Evolutionary conservation across 2,797 vertebrate species (phyloP), one percentile per base, ranked within the genome.

Genomic region (Hybognathus amarus): DNA sequence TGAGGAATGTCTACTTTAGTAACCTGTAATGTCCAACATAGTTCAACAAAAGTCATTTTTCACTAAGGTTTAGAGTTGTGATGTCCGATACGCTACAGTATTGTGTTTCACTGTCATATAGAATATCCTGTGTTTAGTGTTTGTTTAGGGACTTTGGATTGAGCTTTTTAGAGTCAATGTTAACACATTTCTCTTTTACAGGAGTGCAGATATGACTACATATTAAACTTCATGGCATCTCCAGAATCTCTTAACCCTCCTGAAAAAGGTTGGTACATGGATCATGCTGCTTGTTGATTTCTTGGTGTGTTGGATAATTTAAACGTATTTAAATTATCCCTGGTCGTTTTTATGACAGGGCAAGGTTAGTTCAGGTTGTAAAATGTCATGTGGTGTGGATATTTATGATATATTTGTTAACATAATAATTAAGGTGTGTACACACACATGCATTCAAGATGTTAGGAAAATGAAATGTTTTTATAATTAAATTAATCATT

Each of bases 151-250:
- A 54, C 50, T 22, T 75, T 75, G 6, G 61, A 18, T 42, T 52
- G 27, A 54, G 50, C 45, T 36, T 15, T 66, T 50, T 50, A n/a
- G 27, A 66, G 33, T 6, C 24, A 13, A 40, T 27, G 12, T 47
- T 87, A 63, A 84, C 74, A 64, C 7, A n/a, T 66, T 56, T 83
- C 15, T 90, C 68, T 83, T 83, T 90, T 77, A 77, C 85, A 91
- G 87, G 69, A 83, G 82, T 54, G 69, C 87, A 84, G 87, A 90
- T 85, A 87, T 89, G 87, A 90, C 85, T 77, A 67, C 64, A 80
- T 78, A 82, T 83, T 73, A 79, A 47, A 80, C 67, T 78, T 47
- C 33, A 92, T 91, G 90, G 89, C 87, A 71, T 88, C 91, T 69
- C 79, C 83, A 66, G 85, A 89, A 78, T 86, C 86, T 70, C 70